These are phyloP conservation scores for Gulo gulo DNA, from an alignment of 2,113 vertebrate species.

Conservation along the genomic window DNA sequence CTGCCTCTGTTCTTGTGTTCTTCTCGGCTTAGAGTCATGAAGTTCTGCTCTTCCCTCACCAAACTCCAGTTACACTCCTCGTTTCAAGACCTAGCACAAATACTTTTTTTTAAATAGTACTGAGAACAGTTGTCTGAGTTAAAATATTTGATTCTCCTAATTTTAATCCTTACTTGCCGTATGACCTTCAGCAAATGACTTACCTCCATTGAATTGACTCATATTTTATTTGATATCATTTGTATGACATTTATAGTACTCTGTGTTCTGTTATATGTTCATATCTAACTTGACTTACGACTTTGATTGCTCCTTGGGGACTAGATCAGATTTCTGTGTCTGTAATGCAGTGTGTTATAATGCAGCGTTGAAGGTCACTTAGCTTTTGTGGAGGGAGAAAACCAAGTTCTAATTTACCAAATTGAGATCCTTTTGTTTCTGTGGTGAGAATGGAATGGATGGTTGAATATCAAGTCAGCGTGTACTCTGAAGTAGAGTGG, in stretches of 20 bases:
- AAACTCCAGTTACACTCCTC: neutral
- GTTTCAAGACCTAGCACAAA: neutral
- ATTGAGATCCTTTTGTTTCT: neutral
- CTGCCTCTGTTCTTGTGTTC: neutral
- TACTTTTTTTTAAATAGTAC: neutral
- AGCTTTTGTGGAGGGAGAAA: neutral
- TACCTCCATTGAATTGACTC: slow-evolving; percentile 4
- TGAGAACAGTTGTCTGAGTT: neutral
- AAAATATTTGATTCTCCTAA: neutral
- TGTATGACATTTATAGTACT: slow-evolving; percentile 1
- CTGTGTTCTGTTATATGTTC: slow-evolving; percentile 1
- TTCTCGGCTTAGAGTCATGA: neutral
- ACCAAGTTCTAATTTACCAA: neutral
- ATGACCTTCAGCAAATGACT: slow-evolving; percentile 44
- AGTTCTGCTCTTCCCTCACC: neutral
- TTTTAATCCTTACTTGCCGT: neutral
- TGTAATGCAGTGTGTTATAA: neutral
- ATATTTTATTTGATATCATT: slow-evolving; percentile 37
- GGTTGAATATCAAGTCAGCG: neutral
- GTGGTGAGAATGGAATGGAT: neutral
- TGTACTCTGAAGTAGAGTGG: neutral
- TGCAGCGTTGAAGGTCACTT: neutral
- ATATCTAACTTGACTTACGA: slow-evolving; percentile 21
- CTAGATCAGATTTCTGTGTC: neutral
- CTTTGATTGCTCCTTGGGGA: slow-evolving; percentile 9